A percentile compares a stretch with the other conserved stretches of the same genome.
These are phyloP conservation scores for Aphelenchoides bicaudatus DNA, from an alignment of 2,888 invertebrate genomes.

Conservation along the genomic window DNA sequence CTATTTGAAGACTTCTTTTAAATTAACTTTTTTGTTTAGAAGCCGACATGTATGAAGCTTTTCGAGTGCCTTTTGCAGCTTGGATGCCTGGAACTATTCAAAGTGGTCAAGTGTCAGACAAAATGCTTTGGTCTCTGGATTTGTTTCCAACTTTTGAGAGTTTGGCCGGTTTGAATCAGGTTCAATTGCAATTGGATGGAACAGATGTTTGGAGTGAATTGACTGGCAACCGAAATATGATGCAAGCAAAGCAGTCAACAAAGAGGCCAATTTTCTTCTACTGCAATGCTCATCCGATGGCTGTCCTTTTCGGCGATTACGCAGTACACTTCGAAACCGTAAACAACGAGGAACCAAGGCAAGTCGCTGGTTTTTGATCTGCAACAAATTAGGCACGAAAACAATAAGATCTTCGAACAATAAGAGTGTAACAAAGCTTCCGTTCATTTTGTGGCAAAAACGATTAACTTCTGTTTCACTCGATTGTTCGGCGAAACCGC, in stretches of 20 bases:
- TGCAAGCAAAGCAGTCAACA: slow-evolving; percentile 26
- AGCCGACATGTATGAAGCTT: slow-evolving; percentile 66
- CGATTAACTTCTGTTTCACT: too few species aligned
- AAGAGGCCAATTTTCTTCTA: slow-evolving; percentile 65
- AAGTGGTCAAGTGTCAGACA: slow-evolving; percentile 59
- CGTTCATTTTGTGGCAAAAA: too few species aligned
- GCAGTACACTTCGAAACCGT: slow-evolving; percentile 61
- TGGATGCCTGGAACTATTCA: slow-evolving; percentile 65
- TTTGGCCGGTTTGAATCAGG: slow-evolving; percentile 22
- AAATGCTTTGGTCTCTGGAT: slow-evolving; percentile 56
- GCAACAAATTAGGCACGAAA: too few species aligned
- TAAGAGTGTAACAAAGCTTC: too few species aligned
- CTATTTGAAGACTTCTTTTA: too few species aligned
- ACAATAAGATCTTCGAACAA: too few species aligned
- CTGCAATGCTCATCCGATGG: slow-evolving; percentile 65
- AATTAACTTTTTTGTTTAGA: too few species aligned
- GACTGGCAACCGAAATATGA: slow-evolving; percentile 30
- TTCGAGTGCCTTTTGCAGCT: slow-evolving; percentile 66
- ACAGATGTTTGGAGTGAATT: slow-evolving; percentile 48
- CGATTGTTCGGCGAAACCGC: too few species aligned
- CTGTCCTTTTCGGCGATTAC: slow-evolving; percentile 63
- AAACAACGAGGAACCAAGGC: too few species aligned
- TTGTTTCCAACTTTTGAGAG: slow-evolving; percentile 51
- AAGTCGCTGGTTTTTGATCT: too few species aligned
- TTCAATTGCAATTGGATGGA: slow-evolving; percentile 41